Conservation (phyloP, 2,888 invertebrate species). For the Anorthoa munda region DNA sequence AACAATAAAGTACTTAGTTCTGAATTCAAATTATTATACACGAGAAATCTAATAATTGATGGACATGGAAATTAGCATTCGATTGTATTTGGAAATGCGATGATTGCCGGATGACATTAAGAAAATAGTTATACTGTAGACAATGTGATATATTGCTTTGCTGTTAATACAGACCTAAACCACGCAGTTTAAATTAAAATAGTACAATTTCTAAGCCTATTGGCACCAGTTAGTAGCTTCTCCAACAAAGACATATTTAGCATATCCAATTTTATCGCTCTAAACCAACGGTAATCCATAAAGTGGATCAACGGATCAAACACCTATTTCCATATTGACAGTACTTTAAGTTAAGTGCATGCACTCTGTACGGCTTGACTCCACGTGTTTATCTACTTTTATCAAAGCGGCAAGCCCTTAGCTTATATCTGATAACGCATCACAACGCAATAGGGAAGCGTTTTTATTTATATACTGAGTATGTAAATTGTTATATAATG, state of each 20-base stretch:
- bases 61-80: too few species aligned
- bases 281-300: background rate
- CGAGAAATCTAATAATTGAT: too few species aligned
- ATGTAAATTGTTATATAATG: constrained; percentile 2
- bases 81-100: too few species aligned
- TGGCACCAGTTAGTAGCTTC: background rate
- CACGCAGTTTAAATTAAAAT: background rate
- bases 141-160: background rate
- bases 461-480: background rate
- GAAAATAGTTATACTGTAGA: too few species aligned
- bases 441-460: background rate
- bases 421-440: background rate
- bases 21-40: too few species aligned
- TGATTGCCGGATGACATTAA: too few species aligned
- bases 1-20: too few species aligned
- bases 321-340: constrained; percentile 3
- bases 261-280: background rate
- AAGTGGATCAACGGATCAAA: constrained; percentile 16
- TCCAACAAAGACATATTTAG: background rate
- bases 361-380: constrained; percentile 8
- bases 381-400: constrained; percentile 10
- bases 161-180: background rate
- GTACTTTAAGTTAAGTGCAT: background rate
- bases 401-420: background rate
- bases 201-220: too few species aligned